Base-by-base conservation (phyloP, 2,888 invertebrate genomes). In the Agonopterix arenella region DNA sequence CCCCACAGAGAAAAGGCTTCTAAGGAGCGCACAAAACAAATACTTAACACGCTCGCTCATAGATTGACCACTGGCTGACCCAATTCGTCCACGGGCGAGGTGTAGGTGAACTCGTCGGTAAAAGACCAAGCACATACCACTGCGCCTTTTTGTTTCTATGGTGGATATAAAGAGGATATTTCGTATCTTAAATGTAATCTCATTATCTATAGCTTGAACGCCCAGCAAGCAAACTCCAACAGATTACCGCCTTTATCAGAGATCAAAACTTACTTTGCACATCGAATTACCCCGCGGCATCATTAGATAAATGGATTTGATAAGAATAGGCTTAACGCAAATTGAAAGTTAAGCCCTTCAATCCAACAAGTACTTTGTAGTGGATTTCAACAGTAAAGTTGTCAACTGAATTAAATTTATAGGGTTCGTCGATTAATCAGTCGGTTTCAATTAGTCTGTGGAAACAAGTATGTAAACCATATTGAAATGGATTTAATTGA, bases 281-380 rank as follows among this genome's bases (percentile, higher is more conserved):
- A 41, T 45, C 44, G 45, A 36, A 37, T 44, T 47, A 47, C 38
- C 46, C 46, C 4, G 43, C 45, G 50, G 46, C 44, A 48, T 44
- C 49, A 47, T 52, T 48, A 55, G 55, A 55, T 56, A 56, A 56
- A 54, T 54, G 52, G 52, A 13, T 42, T 44, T 36, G 56, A 56
- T 56, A 56, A 49, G 52, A 49, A 55, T 44, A 10, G 44, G 37
- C 43, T 44, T 36, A 5, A 43, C 45, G 44, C 45, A 50, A 49
- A 51, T 52, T 54, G 52, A 54, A 49, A 52, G 49, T 45, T 49
- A 48, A 48, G 43, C 13, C 48, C 18, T 18, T 44, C 37, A 47
- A 48, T 44, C n/a, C 28, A 40, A 37, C 44, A 49, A 28, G 28
- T 28, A 28, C 61, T 63, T 63, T 61, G 62, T 52, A 66, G 62